Conservation (phyloP, 2,113 vertebrate genomes). For the Phoxinus phoxinus region DNA sequence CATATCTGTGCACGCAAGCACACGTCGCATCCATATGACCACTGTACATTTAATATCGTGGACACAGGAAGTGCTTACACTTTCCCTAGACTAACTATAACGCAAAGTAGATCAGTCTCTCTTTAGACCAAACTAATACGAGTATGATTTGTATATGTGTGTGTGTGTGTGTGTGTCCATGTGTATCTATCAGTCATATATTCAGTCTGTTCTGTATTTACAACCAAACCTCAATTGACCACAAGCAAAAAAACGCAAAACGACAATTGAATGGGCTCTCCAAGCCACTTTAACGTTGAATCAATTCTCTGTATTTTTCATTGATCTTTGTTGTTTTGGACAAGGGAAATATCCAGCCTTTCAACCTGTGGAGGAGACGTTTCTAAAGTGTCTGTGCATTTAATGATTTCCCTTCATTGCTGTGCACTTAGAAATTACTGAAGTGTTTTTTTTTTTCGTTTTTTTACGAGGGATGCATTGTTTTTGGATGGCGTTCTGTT, state of each 20-base stretch:
- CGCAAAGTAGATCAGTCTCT: conserved; percentile 1
- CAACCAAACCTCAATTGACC: not conserved
- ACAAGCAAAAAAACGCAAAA: not conserved
- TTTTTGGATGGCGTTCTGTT: conserved; percentile 35
- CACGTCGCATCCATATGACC: not conserved
- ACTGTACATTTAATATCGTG: conserved; percentile 33
- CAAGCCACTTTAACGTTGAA: not conserved
- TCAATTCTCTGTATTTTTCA: not conserved
- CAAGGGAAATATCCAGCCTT: not conserved
- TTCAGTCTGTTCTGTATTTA: not conserved
- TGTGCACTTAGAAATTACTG: no score
- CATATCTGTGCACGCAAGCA: conserved; percentile 30
- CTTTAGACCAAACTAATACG: conserved; percentile 29
- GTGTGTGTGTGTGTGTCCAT: not conserved
- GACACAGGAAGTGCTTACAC: conserved; percentile 30
- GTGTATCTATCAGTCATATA: not conserved
- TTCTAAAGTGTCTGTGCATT: not conserved
- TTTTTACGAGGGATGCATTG: conserved; percentile 32
- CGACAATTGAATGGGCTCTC: conserved; percentile 7
- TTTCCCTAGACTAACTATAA: conserved; percentile 7
- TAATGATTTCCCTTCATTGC: conserved; percentile 15
- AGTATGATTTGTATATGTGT: not conserved
- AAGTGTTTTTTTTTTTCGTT: not conserved
- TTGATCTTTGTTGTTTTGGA: not conserved
- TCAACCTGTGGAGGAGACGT: conserved; percentile 13